These are phyloP conservation scores for Agapostemon virescens DNA, from an alignment of 2,888 invertebrate genomes.

Conservation along the genomic window DNA sequence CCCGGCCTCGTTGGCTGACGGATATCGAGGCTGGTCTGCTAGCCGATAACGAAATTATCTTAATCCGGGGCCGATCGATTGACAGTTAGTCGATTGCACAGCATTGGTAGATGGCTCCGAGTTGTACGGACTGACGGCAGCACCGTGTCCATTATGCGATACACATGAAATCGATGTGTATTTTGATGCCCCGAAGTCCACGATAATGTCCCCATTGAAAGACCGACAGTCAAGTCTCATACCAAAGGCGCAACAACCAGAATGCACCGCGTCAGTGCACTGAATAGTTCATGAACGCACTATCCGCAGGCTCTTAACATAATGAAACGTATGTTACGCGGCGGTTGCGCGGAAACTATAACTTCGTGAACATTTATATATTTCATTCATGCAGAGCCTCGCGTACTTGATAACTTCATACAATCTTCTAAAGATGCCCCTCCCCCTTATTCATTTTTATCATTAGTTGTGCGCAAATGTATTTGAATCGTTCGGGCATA, in stretches of 20 bases:
- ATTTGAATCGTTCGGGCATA: too few species aligned
- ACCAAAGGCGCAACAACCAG: conserved; percentile 50
- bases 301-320: conserved; percentile 27
- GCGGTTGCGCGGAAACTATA: not conserved
- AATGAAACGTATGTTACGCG: conserved; percentile 13
- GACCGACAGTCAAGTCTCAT: conserved; percentile 43
- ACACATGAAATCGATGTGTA: conserved; percentile 61
- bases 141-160: conserved; percentile 62
- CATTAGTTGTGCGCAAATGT: too few species aligned
- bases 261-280: conserved; percentile 29
- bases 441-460: not conserved
- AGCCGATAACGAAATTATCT: conserved; percentile 75
- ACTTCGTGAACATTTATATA: not conserved
- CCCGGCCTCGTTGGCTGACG: conserved; percentile 67
- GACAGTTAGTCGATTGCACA: conserved; percentile 73
- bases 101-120: conserved; percentile 63
- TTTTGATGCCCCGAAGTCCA: conserved; percentile 58
- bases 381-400: not conserved
- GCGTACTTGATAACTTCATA: not conserved
- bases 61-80: conserved; percentile 73
- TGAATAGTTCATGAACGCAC: conserved; percentile 39
- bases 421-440: not conserved
- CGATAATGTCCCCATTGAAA: conserved; percentile 65
- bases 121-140: conserved; percentile 57
- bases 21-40: conserved; percentile 65